phyloP scores from a whole-genome alignment of 2,797 vertebrate genomes.

The Zenarchopterus dispar region DNA sequence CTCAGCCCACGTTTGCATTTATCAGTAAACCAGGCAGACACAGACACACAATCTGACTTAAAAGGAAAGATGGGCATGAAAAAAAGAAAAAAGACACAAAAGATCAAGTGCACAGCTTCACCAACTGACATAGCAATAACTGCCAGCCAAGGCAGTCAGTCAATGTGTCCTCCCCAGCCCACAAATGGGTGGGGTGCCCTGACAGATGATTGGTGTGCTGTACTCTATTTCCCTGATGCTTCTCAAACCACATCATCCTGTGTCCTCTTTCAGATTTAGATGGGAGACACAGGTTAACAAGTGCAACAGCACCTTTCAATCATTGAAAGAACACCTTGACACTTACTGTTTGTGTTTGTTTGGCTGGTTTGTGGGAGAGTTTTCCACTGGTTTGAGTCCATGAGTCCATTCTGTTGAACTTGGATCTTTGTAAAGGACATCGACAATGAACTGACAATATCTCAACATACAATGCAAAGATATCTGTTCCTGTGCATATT shows the following conservation, averaged over 20 bases:
- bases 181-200: conserved; percentile 56
- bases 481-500: conserved; percentile 39
- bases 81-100: conserved; percentile 28
- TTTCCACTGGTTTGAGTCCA: conserved; percentile 64
- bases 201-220: conserved; percentile 27
- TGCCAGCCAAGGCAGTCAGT: conserved; percentile 36
- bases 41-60: not conserved
- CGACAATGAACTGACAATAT: conserved; percentile 26
- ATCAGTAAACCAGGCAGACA: conserved; percentile 46
- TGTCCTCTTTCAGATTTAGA: conserved; percentile 7
- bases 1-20: conserved; percentile 69
- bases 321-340: conserved; percentile 69
- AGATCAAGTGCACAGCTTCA: conserved; percentile 31
- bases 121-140: conserved; percentile 62
- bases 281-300: conserved; percentile 56
- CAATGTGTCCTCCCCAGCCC: conserved; percentile 20
- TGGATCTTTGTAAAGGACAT: conserved; percentile 34
- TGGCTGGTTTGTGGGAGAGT: conserved; percentile 42
- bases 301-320: conserved; percentile 67
- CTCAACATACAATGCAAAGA: conserved; percentile 46
- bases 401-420: conserved; percentile 64
- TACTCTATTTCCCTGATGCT: conserved; percentile 22
- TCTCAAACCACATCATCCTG: conserved; percentile 30
- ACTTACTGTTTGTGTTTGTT: conserved; percentile 36
- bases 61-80: conserved; percentile 6